Evolutionary conservation across 2,113 vertebrate genomes (phyloP), one percentile per base, ranked within the genome.

Genomic region (Stegastes partitus): DNA sequence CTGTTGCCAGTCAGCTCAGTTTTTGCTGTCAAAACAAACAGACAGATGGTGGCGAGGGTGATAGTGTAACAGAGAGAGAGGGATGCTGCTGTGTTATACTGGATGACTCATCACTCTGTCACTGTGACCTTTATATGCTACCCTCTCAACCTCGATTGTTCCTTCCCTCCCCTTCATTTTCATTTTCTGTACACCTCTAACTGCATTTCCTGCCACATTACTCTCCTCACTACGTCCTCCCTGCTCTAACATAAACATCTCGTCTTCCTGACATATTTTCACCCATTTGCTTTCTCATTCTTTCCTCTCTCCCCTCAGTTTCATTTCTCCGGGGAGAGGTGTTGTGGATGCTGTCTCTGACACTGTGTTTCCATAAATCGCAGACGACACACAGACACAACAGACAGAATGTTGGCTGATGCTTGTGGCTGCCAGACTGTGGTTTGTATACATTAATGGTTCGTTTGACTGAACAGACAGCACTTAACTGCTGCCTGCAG

Each of bases 41-140:
- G 57, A 68, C 68, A 70, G 76, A 86, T 78, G 58, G 14, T 31
- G 22, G 44, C 55, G 74, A 87, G 51, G 42, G 34, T 76, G 67
- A 76, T 39, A 58, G 72, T 62, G 53, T 53, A 57, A 68, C 62
- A 66, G 31, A 68, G 56, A 80, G 25, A 59, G 53, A 39, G 68
- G 70, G 68, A 81, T 42, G 53, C 72, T 67, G 74, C 61, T 74
- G 58, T 51, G 50, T 68, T 81, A 61, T n/a, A 65, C 74, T 45
- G 66, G 22, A 85, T 93, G 87, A 91, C 86, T 91, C 87, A 92
- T 82, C 87, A 76, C 66, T 57, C 77, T 81, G 80, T 85, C 75
- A 73, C 64, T 25, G 65, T 85, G 87, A 90, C 88, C 90, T 92
- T 91, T 90, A 70, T 86, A 79, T 56, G 47, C 75, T 58, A 57